A percentile compares a stretch with the other conserved stretches of the same genome.
These are phyloP conservation scores for Melanotaenia duboulayi DNA, from an alignment of 2,113 vertebrate species.

Conservation along the genomic window DNA sequence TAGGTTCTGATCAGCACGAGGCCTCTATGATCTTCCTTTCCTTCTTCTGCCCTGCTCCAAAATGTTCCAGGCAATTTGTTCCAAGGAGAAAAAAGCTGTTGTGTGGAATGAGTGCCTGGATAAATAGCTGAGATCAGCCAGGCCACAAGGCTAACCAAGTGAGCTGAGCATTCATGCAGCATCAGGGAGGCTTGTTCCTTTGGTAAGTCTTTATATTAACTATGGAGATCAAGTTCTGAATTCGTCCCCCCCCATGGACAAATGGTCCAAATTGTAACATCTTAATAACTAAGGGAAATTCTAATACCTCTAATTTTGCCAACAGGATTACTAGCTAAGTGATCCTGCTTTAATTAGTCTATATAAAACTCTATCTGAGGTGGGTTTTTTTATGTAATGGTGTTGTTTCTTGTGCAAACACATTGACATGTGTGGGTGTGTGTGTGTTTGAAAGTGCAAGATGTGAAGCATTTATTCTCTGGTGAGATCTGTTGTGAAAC, in stretches of 20 bases:
- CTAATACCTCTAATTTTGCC: slow-evolving; percentile 16
- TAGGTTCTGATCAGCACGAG: slow-evolving; percentile 49
- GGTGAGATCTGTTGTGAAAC: no score
- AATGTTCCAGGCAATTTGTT: slow-evolving; percentile 61
- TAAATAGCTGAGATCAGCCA: slow-evolving; percentile 56
- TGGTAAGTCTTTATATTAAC: slow-evolving; percentile 47
- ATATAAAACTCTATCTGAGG: slow-evolving; percentile 47
- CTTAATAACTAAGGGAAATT: slow-evolving; percentile 13
- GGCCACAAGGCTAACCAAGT: slow-evolving; percentile 52
- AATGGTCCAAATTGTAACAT: slow-evolving; percentile 18
- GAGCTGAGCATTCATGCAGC: slow-evolving; percentile 24
- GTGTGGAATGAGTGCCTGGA: slow-evolving; percentile 19
- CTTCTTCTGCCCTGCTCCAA: slow-evolving; percentile 17
- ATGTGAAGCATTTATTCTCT: background rate
- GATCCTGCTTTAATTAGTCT: slow-evolving; percentile 38
- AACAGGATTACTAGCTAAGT: slow-evolving; percentile 24
- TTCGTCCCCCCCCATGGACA: slow-evolving; percentile 4
- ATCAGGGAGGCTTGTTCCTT: background rate
- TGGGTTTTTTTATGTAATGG: background rate
- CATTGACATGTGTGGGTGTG: slow-evolving; percentile 25
- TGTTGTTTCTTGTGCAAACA: background rate
- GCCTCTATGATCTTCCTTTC: background rate
- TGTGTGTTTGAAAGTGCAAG: background rate
- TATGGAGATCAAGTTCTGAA: slow-evolving; percentile 17
- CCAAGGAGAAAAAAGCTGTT: slow-evolving; percentile 54